Base-by-base conservation (phyloP, 2,113 vertebrate genomes). In the Hemicordylus capensis region DNA sequence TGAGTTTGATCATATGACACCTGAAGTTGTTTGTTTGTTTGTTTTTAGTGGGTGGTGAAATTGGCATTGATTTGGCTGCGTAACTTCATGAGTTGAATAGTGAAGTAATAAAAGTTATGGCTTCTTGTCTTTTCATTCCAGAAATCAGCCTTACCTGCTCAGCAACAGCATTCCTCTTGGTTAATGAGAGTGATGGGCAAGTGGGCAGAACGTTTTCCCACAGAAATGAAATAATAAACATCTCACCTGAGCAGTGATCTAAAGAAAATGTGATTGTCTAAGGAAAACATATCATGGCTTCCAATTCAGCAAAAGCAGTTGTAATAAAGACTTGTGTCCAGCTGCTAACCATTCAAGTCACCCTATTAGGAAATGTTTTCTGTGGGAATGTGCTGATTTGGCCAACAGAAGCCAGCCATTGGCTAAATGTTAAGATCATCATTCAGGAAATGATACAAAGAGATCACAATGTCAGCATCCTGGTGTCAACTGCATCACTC, bases 381-480 rank as follows among this genome's bases (percentile, higher is more conserved):
- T 95, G 96, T 14, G 96, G 96, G 22, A 96, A 96, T 0, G 89
- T 98, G 81, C 79, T 97, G 85, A 93, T 97, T 86, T 95, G 97
- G 95, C 97, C 97, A 48, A 91, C 94, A 0, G 97, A 97, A 90
- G 96, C 93, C 87, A 98, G 97, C 64, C 97, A 97, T 86, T 97
- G 97, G 97, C 80, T 96, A 91, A 97, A 98, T 12, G 93, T 97
- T 91, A 95, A 95, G 56, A 66, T 79, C 15, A 90, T 98, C 72
- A 64, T 96, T 64, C 91, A 96, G 72, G 95, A 95, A 77, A 79
- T 98, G 31, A 90, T 90, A 31, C 83, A 2, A 10, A 96, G 93
- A 0, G 95, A 96, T 78, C 97, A 97, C 87, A 93, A 64, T 1
- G 89, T 97, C 73, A 97, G 95, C 0, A 64, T 97, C 72, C 83